Evolutionary conservation across 2,888 invertebrate species (phyloP), one percentile per base, ranked within the genome.

Genomic region (Ornithoptera alexandrae): DNA sequence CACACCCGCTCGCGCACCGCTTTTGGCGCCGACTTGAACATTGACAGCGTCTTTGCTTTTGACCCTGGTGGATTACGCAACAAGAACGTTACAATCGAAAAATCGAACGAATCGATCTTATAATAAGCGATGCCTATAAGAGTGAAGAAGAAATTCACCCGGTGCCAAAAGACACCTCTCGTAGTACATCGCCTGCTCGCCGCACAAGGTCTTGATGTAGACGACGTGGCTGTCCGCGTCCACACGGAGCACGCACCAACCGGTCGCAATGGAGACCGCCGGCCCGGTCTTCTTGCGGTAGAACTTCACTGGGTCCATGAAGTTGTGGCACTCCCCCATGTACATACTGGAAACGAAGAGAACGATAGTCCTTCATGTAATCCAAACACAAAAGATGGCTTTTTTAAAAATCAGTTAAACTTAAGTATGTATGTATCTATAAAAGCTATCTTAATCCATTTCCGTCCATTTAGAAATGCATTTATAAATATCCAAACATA

Each of bases 151-250:
- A n/a, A 18, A 72, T 78, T 69, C 1, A 91, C 92, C 92, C 1
- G 84, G 79, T 0, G 92, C 92, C 0, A 92, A 67, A 69, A 92
- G 73, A 72, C 87, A 87, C 20, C 90, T 76, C 75, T 92, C 90
- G 73, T 92, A 92, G 79, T 89, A 90, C 1, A 92, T 84, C 0
- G 92, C 90, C 71, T 80, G 81, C 57, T 90, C 91, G 1, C 90
- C 91, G 67, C 79, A 77, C 78, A 82, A 67, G 0, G 89, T 89
- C 72, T 82, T 82, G 12, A 92, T 74, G 74, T 81, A 91, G 6
- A 69, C 87, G 7, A 81, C 83, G 75, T 92, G 92, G 36, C 90
- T 86, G 62, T 91, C 92, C 0, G 92, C 81, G 73, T 92, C 92
- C 0, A 92, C 80, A 0, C 89, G 74, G 61, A 81, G 10, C 72